phyloP scores from a whole-genome alignment of 2,888 invertebrate species.

The Anodontia alba region DNA sequence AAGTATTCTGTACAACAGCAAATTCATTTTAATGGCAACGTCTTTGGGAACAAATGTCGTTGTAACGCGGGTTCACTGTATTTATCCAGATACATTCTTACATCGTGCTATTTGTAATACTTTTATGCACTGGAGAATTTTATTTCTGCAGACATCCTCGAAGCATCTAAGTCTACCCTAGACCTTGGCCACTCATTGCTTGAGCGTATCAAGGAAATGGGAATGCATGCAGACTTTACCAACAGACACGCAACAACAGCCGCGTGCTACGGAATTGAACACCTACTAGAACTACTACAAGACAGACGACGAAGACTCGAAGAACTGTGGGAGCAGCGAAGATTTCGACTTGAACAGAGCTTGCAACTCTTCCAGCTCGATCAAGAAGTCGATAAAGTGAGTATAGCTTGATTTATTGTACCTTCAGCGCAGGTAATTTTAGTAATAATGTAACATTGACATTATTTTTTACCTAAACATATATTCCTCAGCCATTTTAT shows the following conservation, averaged over 20 bases:
- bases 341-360: constrained; percentile 92
- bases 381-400: constrained; percentile 88
- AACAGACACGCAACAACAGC: constrained; percentile 85
- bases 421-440: not conserved
- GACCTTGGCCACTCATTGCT: constrained; percentile 92
- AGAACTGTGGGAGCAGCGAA: constrained; percentile 88
- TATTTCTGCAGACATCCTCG: constrained; percentile 88
- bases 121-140: no score
- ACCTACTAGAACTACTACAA: constrained; percentile 87
- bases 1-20: no score
- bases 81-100: no score
- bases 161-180: constrained; percentile 91
- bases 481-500: no score
- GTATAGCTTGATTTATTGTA: not conserved
- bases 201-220: constrained; percentile 90
- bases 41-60: no score
- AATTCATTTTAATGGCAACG: no score
- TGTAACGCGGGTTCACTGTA: no score
- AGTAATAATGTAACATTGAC: not conserved
- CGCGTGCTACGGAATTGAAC: constrained; percentile 86
- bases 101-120: no score
- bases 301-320: constrained; percentile 91
- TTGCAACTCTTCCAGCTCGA: constrained; percentile 90
- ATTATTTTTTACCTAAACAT: no score
- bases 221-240: constrained; percentile 89